Evolutionary conservation across 2,797 vertebrate species (phyloP).

Genomic region (Sylvia borin): DNA sequence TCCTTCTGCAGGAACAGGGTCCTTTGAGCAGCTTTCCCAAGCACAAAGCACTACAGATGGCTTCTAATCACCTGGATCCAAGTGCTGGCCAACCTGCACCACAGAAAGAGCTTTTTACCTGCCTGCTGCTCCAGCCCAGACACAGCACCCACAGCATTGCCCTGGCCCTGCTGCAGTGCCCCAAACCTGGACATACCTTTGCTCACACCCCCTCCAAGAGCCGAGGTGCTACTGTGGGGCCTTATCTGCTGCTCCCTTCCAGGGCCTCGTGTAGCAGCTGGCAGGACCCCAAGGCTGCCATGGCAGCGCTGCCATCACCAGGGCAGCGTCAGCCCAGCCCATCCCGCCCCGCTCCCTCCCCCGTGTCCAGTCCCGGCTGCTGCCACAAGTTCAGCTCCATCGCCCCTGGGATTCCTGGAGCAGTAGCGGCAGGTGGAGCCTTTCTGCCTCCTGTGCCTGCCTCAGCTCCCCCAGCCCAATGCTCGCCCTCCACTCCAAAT

Average conservation of each 20-base stretch:
- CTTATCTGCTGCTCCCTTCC: accelerated
- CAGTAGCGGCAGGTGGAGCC: not conserved
- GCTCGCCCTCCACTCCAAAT: accelerated
- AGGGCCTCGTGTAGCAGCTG: not conserved
- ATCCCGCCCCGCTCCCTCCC: not conserved
- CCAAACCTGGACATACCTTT: not conserved
- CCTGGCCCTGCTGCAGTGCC: not conserved
- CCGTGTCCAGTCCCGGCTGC: accelerated
- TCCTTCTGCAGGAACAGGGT: not conserved
- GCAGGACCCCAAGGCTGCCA: not conserved
- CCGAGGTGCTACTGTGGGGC: accelerated
- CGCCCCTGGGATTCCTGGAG: not conserved
- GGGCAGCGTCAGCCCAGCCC: not conserved
- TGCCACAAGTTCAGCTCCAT: not conserved
- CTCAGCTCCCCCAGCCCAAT: not conserved
- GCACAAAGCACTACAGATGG: not conserved
- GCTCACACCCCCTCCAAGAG: not conserved
- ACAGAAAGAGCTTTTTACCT: not conserved
- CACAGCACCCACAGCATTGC: accelerated
- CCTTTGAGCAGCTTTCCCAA: not conserved
- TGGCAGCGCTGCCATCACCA: not conserved
- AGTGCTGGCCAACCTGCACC: not conserved
- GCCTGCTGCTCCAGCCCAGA: no score
- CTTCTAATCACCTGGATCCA: not conserved
- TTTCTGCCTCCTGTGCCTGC: not conserved